These are phyloP conservation scores for Hippopotamyrus pictus DNA, from an alignment of 2,797 vertebrate genomes.

Conservation along the genomic window DNA sequence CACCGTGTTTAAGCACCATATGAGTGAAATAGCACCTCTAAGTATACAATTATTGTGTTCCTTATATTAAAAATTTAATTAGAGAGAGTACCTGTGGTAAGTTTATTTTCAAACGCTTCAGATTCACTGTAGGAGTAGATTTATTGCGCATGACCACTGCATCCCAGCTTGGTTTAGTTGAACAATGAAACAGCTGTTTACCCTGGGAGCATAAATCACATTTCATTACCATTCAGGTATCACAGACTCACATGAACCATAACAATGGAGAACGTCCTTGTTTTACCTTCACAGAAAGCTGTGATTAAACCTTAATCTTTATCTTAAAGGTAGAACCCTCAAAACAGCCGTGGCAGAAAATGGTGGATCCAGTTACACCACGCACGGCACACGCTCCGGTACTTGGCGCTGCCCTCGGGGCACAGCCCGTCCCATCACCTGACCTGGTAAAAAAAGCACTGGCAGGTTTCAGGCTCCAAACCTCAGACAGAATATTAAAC, in stretches of 20 bases:
- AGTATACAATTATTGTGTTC: background rate
- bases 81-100: background rate
- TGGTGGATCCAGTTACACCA: background rate
- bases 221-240: background rate
- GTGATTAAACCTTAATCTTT: background rate
- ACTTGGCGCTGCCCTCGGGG: background rate
- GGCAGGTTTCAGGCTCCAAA: background rate
- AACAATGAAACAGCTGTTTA: background rate
- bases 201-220: background rate
- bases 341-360: background rate
- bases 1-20: background rate
- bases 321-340: background rate
- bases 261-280: background rate
- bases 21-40: background rate
- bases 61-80: background rate
- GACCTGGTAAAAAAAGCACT: background rate
- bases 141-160: background rate
- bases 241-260: background rate
- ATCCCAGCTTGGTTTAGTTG: background rate
- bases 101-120: background rate
- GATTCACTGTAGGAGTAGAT: background rate
- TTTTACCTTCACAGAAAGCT: background rate
- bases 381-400: background rate
- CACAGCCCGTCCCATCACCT: background rate
- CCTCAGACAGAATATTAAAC: background rate